These are phyloP conservation scores for Meiosimyza decipiens DNA, from an alignment of 2,888 invertebrate species.

Conservation along the genomic window DNA sequence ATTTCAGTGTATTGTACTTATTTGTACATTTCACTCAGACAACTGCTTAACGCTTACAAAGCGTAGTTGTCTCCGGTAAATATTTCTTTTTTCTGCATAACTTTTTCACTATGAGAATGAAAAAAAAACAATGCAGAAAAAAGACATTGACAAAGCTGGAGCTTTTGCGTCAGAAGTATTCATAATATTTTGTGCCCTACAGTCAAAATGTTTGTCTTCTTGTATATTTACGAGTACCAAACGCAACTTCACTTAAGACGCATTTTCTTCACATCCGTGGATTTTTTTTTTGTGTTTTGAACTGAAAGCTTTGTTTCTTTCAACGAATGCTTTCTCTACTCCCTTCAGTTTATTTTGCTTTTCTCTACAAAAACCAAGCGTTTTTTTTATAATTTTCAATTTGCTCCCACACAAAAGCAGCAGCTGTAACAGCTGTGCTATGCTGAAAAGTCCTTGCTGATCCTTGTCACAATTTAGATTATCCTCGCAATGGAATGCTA, in stretches of 20 bases:
- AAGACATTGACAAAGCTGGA: constrained; percentile 40
- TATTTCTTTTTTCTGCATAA: no score
- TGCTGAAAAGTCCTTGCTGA: constrained; percentile 17
- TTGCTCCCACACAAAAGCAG: constrained; percentile 19
- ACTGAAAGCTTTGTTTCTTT: background rate
- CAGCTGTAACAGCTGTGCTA: background rate
- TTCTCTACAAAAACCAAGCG: background rate
- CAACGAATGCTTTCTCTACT: constrained; percentile 1
- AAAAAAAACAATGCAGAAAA: constrained; percentile 4
- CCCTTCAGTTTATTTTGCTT: background rate
- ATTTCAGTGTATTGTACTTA: constrained; percentile 31
- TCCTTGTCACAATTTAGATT: constrained; percentile 32
- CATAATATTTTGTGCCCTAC: constrained; percentile 48
- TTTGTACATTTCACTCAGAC: constrained; percentile 18
- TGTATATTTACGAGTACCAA: constrained; percentile 24
- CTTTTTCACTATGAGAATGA: constrained; percentile 10
- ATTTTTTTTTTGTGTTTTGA: constrained; percentile 5
- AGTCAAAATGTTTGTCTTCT: constrained; percentile 48
- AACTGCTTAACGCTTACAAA: background rate
- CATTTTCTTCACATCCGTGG: constrained; percentile 6
- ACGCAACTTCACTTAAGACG: constrained; percentile 8
- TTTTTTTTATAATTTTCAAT: constrained; percentile 30
- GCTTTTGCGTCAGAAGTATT: constrained; percentile 42
- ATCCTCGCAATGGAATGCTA: constrained; percentile 3
- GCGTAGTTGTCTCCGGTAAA: no score